Conservation (phyloP, 1,140 invertebrate species). For the Phymorhynchus buccinoides region DNA sequence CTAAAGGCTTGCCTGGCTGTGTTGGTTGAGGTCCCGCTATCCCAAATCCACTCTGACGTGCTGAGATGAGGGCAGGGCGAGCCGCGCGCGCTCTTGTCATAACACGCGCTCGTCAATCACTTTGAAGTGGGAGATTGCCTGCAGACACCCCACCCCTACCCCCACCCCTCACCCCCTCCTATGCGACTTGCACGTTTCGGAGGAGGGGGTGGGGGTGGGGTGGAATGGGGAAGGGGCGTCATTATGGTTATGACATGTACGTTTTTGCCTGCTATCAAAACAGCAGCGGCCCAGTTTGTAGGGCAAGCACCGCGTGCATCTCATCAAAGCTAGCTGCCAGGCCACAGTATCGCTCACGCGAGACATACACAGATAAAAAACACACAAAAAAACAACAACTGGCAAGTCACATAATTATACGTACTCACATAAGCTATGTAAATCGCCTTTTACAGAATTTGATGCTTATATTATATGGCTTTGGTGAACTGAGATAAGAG, state of each 20-base stretch:
- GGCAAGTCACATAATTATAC: too few relatives aligned
- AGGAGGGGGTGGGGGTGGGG: too few relatives aligned
- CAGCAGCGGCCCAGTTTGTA: neutral
- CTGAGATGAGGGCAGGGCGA: constrained; percentile 21
- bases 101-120: constrained; percentile 32
- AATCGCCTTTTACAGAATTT: too few relatives aligned
- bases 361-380: too few relatives aligned
- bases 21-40: neutral
- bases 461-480: too few relatives aligned
- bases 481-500: too few relatives aligned
- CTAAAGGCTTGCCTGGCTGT: constrained; percentile 1
- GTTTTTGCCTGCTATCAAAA: constrained; percentile 32
- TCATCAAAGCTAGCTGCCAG: neutral
- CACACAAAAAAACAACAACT: neutral
- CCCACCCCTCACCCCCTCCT: neutral
- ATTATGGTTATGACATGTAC: constrained; percentile 28
- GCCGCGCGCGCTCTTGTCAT: constrained; percentile 29
- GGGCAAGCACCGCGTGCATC: neutral
- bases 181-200: neutral
- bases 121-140: constrained; percentile 33
- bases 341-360: too few relatives aligned
- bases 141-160: neutral
- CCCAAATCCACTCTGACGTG: constrained; percentile 29
- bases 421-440: too few relatives aligned
- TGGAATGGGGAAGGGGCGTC: too few relatives aligned